These are phyloP conservation scores for Mormyrus hasselquistii DNA, from an alignment of 2,797 vertebrate species.

Conservation along the genomic window DNA sequence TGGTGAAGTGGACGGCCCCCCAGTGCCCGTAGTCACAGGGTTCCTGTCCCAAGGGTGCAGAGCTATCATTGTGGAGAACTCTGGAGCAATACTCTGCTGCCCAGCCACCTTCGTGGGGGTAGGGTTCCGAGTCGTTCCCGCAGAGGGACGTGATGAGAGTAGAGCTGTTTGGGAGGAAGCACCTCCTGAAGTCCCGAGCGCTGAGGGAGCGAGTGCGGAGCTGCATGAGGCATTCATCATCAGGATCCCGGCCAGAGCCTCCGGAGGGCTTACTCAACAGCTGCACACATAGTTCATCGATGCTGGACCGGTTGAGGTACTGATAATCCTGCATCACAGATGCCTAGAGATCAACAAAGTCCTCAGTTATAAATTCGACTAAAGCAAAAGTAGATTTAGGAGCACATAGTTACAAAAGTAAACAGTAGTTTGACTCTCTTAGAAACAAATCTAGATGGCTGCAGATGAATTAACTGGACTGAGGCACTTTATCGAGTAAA, in stretches of 20 bases:
- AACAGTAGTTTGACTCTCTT: neutral
- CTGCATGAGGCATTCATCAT: slow-evolving; percentile 58
- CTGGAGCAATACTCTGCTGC: slow-evolving; percentile 58
- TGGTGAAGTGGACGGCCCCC: slow-evolving; percentile 54
- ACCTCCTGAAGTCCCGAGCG: slow-evolving; percentile 69
- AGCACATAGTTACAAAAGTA: neutral
- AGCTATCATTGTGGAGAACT: slow-evolving; percentile 46
- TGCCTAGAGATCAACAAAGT: slow-evolving; percentile 47
- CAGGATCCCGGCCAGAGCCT: slow-evolving; percentile 32
- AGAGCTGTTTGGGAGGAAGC: slow-evolving; percentile 73
- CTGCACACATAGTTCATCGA: slow-evolving; percentile 69
- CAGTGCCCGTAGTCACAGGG: slow-evolving; percentile 62
- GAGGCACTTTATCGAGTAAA: neutral
- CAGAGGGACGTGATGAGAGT: slow-evolving; percentile 63
- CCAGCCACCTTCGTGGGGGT: slow-evolving; percentile 60
- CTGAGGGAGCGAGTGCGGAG: slow-evolving; percentile 59
- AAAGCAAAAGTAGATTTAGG: neutral
- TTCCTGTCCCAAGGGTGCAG: slow-evolving; percentile 32
- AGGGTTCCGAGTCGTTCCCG: slow-evolving; percentile 43
- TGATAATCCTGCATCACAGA: slow-evolving; percentile 52
- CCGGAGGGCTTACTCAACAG: slow-evolving; percentile 41
- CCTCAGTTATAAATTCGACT: slow-evolving; percentile 5
- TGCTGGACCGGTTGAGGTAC: slow-evolving; percentile 61
- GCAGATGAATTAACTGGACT: neutral
- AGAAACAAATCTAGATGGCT: neutral